Evolutionary conservation across 2,888 invertebrate species (phyloP).

Genomic region (Dinocampus coccinellae): DNA sequence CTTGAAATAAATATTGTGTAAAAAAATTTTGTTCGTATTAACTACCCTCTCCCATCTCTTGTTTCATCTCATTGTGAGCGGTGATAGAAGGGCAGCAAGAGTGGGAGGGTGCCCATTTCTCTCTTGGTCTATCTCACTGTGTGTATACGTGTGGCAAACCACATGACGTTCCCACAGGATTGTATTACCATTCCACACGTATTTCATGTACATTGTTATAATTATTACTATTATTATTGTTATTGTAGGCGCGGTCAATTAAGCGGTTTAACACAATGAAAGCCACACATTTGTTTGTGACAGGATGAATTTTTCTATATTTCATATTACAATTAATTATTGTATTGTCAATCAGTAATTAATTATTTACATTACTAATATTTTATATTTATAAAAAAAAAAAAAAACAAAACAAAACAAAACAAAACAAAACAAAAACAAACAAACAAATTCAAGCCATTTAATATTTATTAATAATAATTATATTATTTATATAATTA

Average conservation of each 20-base stretch:
- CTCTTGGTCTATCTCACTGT: not conserved
- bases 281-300: slow-evolving; percentile 13
- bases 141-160: slow-evolving; percentile 25
- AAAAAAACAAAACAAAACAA: too few relatives aligned
- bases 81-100: too few relatives aligned
- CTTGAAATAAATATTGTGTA: slow-evolving; percentile 5
- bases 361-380: not conserved
- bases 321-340: too few relatives aligned
- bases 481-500: too few relatives aligned
- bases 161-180: slow-evolving; percentile 49
- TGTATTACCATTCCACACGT: slow-evolving; percentile 47
- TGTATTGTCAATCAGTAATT: not conserved
- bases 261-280: slow-evolving; percentile 58
- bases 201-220: slow-evolving; percentile 22
- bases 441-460: too few relatives aligned
- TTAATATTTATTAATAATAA: too few relatives aligned
- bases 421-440: too few relatives aligned
- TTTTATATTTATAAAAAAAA: too few relatives aligned
- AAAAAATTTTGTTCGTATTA: too few relatives aligned
- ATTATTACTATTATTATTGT: slow-evolving; percentile 13
- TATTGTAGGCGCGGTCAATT: slow-evolving; percentile 50
- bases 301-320: not conserved
- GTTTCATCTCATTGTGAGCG: too few relatives aligned
- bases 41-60: too few relatives aligned
- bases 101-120: too few relatives aligned